Percentiles rank a stretch among this genome's conserved stretches.
phyloP scores from a whole-genome alignment of 1,140 invertebrate genomes.

The Phymorhynchus buccinoides region DNA sequence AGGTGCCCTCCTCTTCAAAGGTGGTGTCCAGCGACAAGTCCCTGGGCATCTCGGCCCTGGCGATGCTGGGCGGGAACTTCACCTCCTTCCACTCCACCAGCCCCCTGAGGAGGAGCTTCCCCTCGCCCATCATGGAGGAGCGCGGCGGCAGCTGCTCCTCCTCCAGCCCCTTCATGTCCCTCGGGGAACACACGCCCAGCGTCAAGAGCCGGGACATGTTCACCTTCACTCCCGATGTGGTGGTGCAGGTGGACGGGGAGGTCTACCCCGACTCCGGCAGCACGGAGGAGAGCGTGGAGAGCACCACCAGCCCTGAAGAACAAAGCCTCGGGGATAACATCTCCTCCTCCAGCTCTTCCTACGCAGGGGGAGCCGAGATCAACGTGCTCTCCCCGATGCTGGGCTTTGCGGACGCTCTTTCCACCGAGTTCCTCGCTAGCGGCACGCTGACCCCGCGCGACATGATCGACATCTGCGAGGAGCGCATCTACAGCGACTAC shows the following conservation, averaged over 20 bases:
- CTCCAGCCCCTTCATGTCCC: background rate
- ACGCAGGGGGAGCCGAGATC: background rate
- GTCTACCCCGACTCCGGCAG: background rate
- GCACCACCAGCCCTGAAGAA: background rate
- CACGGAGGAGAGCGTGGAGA: background rate
- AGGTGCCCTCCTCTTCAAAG: background rate
- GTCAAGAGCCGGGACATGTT: background rate
- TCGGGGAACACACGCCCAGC: background rate
- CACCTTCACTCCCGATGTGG: background rate
- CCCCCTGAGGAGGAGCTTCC: background rate
- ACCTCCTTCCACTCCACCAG: background rate
- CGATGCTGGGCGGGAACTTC: background rate
- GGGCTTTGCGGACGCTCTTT: background rate
- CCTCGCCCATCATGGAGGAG: background rate
- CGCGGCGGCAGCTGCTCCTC: background rate
- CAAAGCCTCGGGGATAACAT: background rate
- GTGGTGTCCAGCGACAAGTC: background rate
- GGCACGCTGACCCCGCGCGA: background rate
- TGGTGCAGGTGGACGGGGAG: background rate
- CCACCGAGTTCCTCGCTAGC: background rate
- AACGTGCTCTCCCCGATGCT: background rate
- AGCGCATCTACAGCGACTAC: constrained; percentile 22
- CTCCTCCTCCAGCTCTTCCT: background rate
- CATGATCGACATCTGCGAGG: constrained; percentile 31
- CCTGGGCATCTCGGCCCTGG: background rate